Evolutionary conservation across 2,113 vertebrate genomes (phyloP).

Genomic region (Corynorhinus townsendii): DNA sequence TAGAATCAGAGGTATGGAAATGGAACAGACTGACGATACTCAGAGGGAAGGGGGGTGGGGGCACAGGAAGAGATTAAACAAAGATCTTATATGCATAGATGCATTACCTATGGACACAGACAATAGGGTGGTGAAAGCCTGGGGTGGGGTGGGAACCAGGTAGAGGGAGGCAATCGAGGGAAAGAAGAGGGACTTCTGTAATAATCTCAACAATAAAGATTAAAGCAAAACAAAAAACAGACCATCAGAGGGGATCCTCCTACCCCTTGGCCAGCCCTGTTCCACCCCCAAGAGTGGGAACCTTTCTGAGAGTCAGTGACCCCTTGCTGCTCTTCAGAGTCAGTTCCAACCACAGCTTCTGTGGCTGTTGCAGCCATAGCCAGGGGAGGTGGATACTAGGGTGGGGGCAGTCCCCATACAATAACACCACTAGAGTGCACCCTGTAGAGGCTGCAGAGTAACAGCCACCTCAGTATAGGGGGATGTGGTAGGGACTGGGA

Average conservation of each 20-base stretch:
- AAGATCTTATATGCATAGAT: no score
- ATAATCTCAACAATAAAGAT: no score
- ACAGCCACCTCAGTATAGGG: not conserved
- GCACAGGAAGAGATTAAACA: no score
- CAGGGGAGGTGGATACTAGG: not conserved
- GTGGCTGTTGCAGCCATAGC: not conserved
- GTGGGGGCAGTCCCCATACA: not conserved
- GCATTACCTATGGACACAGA: no score
- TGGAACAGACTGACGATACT: no score
- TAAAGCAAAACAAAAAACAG: not conserved
- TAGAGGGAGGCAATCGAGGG: no score
- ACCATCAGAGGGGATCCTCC: not conserved
- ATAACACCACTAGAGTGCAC: not conserved
- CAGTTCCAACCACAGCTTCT: not conserved
- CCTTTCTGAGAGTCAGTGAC: not conserved
- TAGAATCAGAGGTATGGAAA: no score
- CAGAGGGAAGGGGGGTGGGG: no score
- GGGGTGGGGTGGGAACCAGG: no score
- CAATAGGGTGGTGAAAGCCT: no score
- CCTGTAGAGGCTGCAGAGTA: not conserved
- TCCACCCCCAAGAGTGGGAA: not conserved
- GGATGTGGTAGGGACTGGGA: not conserved
- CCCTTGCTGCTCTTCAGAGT: not conserved
- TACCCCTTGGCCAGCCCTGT: not conserved
- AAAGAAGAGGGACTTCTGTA: no score